These are phyloP conservation scores for Cydia fagiglandana DNA, from an alignment of 1,140 invertebrate genomes.

Conservation along the genomic window DNA sequence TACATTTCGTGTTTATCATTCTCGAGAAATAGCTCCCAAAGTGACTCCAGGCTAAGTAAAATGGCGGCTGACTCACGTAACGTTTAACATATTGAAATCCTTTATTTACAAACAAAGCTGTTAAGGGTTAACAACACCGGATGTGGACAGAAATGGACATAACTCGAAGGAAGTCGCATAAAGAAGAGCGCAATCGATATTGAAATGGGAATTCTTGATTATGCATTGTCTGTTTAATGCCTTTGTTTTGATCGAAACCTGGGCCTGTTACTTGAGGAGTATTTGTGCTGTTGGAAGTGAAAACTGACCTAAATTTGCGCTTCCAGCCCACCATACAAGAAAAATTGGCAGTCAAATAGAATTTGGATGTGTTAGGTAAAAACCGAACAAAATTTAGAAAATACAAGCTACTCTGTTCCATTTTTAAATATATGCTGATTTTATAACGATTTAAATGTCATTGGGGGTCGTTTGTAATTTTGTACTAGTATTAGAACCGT, in stretches of 20 bases:
- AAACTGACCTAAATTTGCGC: background rate
- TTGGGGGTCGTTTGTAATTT: too few species aligned
- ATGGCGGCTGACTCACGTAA: slow-evolving; percentile 8
- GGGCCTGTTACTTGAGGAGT: background rate
- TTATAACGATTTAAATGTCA: too few species aligned
- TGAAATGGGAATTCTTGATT: background rate
- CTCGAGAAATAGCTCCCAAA: background rate
- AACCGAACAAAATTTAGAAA: too few species aligned
- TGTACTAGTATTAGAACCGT: too few species aligned
- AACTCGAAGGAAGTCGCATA: slow-evolving; percentile 9
- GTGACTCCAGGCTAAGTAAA: slow-evolving; percentile 5
- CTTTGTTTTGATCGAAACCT: slow-evolving; percentile 6
- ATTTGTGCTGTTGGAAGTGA: background rate
- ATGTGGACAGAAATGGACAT: slow-evolving; percentile 12
- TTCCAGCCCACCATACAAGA: too few species aligned
- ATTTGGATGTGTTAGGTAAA: too few species aligned
- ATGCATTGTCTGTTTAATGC: background rate
- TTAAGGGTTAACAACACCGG: slow-evolving; percentile 13
- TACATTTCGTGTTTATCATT: too few species aligned
- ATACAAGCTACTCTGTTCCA: too few species aligned
- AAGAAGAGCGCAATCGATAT: slow-evolving; percentile 7
- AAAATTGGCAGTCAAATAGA: too few species aligned
- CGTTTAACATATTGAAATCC: slow-evolving; percentile 11
- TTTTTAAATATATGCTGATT: too few species aligned
- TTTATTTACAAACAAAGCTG: slow-evolving; percentile 19